Conservation (phyloP, 2,888 invertebrate species). For the Athalia circularis region DNA sequence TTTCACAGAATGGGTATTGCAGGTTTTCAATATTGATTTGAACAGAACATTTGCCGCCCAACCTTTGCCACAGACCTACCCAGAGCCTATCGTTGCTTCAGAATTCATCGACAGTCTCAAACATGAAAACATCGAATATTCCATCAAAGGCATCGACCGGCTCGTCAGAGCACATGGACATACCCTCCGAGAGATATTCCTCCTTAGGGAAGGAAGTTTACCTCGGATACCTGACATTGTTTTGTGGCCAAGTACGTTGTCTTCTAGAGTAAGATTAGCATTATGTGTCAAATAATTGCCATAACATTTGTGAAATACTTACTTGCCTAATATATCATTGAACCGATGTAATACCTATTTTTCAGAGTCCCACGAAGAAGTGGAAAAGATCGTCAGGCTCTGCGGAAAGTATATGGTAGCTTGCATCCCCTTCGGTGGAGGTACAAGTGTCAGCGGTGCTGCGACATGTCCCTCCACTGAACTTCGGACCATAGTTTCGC, state of each 20-base stretch:
- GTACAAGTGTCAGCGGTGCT: slow-evolving; percentile 94
- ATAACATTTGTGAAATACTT: slow-evolving; percentile 10
- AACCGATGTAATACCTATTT: not conserved
- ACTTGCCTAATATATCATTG: not conserved
- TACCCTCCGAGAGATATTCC: slow-evolving; percentile 91
- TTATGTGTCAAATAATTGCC: slow-evolving; percentile 13
- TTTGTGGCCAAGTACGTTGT: slow-evolving; percentile 87
- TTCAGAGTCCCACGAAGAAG: slow-evolving; percentile 85
- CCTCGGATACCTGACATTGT: slow-evolving; percentile 94
- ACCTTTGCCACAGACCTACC: slow-evolving; percentile 79
- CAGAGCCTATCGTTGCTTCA: slow-evolving; percentile 80
- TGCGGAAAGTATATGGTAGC: slow-evolving; percentile 86
- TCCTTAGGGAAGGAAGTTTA: slow-evolving; percentile 83
- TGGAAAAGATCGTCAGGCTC: slow-evolving; percentile 85
- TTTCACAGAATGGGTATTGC: slow-evolving; percentile 87
- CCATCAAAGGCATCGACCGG: slow-evolving; percentile 88
- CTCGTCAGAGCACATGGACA: slow-evolving; percentile 94
- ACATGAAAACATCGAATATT: slow-evolving; percentile 77
- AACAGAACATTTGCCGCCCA: slow-evolving; percentile 73
- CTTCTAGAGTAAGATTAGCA: not conserved
- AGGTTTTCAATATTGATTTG: slow-evolving; percentile 83
- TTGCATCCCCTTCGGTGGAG: slow-evolving; percentile 96
- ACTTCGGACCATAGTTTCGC: slow-evolving; percentile 86
- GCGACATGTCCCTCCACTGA: slow-evolving; percentile 89
- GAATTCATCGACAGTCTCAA: slow-evolving; percentile 79